These are phyloP conservation scores for Lagorchestes hirsutus DNA, from an alignment of 2,797 vertebrate genomes.

Conservation along the genomic window DNA sequence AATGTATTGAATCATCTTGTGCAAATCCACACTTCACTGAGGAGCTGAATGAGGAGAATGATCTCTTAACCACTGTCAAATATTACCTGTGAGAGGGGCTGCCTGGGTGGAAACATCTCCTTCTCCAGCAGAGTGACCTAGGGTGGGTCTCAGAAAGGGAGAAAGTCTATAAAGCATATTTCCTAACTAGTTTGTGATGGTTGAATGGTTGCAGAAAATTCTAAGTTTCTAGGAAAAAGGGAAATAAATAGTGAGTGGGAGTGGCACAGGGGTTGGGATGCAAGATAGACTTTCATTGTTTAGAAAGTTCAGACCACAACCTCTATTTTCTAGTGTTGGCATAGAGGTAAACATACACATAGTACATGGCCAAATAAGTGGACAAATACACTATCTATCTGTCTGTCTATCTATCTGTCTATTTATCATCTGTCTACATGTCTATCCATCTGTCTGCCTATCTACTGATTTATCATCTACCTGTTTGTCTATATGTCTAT, in stretches of 20 bases:
- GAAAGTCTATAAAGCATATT: background rate
- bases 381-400: background rate
- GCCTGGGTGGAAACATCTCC: background rate
- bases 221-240: background rate
- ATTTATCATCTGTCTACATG: background rate
- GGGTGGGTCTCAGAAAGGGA: background rate
- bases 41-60: slow-evolving; percentile 35
- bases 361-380: background rate
- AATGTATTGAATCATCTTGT: slow-evolving; percentile 69
- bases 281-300: background rate
- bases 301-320: background rate
- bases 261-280: background rate
- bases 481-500: no score
- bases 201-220: slow-evolving; percentile 11
- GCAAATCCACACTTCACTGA: slow-evolving; percentile 71
- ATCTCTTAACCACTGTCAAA: slow-evolving; percentile 19
- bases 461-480: background rate
- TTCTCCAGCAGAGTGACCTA: background rate
- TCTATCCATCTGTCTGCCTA: no score
- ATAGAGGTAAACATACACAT: background rate
- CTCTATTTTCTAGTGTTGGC: background rate
- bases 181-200: background rate
- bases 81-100: slow-evolving; percentile 9
- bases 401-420: no score
- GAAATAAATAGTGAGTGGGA: background rate